phyloP scores from a whole-genome alignment of 2,113 vertebrate genomes.

The Prinia subflava region DNA sequence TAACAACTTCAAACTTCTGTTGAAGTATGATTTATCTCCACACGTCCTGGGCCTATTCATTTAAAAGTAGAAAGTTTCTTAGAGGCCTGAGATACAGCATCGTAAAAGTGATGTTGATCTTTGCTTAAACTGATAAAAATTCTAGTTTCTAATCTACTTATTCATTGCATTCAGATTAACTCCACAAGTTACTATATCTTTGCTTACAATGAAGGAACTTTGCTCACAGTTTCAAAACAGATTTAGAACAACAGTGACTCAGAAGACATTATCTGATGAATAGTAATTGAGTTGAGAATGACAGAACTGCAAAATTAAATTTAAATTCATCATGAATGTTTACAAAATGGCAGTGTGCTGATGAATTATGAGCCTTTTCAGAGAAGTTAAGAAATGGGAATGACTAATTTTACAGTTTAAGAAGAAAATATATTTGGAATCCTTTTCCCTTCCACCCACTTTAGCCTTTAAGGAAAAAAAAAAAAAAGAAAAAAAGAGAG shows the following conservation, averaged over 20 bases:
- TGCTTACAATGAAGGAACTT: slow-evolving; percentile 11
- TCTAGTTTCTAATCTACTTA: background rate
- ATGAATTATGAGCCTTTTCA: slow-evolving; percentile 9
- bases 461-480: background rate
- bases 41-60: background rate
- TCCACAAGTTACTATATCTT: background rate
- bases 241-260: slow-evolving; percentile 50
- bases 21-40: background rate
- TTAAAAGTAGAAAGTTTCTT: background rate
- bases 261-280: slow-evolving; percentile 47
- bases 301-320: slow-evolving; percentile 40
- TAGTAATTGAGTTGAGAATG: slow-evolving; percentile 22
- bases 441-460: background rate
- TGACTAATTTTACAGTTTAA: slow-evolving; percentile 24
- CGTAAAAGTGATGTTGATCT: background rate
- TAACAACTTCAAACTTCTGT: background rate
- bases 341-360: background rate
- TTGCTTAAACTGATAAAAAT: background rate
- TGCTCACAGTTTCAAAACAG: slow-evolving; percentile 43
- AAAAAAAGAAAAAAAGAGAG: too few species aligned
- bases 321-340: slow-evolving; percentile 29
- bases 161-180: background rate
- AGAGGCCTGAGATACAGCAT: background rate
- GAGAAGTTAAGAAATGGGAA: slow-evolving; percentile 14
- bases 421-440: background rate